Conservation (phyloP, 2,113 vertebrate genomes). For the Ailurus styani region DNA sequence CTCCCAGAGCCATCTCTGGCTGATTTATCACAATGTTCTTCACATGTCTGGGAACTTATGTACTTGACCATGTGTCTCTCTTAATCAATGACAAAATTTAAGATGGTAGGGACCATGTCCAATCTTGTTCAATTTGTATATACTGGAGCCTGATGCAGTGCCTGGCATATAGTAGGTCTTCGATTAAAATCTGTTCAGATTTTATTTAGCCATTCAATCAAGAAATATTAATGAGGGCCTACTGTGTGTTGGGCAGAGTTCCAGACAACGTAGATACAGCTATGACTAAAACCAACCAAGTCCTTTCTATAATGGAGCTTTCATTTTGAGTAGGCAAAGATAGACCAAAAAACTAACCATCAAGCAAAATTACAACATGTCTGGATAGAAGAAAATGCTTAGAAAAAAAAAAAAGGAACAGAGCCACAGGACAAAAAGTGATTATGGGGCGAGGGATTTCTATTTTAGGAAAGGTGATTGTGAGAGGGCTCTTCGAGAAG, state of each 20-base stretch:
- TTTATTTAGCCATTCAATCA: background rate
- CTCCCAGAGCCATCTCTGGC: background rate
- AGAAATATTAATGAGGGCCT: background rate
- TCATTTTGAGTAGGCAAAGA: background rate
- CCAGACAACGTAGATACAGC: background rate
- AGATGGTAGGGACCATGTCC: background rate
- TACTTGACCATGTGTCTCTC: background rate
- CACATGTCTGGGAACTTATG: background rate
- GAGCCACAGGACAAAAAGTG: background rate
- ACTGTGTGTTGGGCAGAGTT: background rate
- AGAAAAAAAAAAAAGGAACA: background rate
- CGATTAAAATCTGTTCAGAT: background rate
- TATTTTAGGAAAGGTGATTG: background rate
- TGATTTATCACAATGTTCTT: background rate
- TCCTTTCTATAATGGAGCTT: background rate
- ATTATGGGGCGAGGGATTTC: accelerated
- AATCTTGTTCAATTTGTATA: background rate
- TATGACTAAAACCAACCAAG: background rate
- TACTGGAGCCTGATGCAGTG: background rate
- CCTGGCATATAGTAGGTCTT: background rate
- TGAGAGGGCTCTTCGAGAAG: background rate
- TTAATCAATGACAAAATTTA: background rate
- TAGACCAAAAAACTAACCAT: background rate
- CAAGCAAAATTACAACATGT: background rate
- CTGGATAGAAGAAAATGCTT: background rate